phyloP scores from a whole-genome alignment of 1,140 invertebrate genomes.

The Nymphalis io region DNA sequence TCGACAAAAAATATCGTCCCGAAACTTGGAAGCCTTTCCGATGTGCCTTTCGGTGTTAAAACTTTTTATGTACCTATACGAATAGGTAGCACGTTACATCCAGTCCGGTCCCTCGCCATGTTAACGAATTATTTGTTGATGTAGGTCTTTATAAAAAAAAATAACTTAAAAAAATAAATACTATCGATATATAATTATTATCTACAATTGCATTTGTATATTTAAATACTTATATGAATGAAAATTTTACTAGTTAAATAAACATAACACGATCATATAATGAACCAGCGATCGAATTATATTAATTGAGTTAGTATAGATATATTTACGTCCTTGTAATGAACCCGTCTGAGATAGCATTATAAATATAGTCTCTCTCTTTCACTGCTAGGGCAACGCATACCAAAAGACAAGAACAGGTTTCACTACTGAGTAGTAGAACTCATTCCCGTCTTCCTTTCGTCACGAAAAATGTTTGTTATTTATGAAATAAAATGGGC shows the following conservation, averaged over 20 bases:
- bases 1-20: conserved; percentile 60
- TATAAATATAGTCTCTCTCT: conserved; percentile 55
- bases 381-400: conserved; percentile 61
- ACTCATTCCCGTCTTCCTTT: conserved; percentile 53
- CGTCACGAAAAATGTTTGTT: conserved; percentile 44
- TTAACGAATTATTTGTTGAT: conserved; percentile 56
- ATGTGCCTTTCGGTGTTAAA: conserved; percentile 20
- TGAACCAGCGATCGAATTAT: not conserved
- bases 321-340: conserved; percentile 30
- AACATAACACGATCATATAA: not conserved
- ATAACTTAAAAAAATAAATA: not conserved
- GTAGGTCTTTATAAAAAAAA: conserved; percentile 56
- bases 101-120: conserved; percentile 33
- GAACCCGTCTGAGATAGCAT: conserved; percentile 47
- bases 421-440: conserved; percentile 70
- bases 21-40: conserved; percentile 54
- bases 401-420: conserved; percentile 70
- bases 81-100: conserved; percentile 43
- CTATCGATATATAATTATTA: not conserved
- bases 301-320: conserved; percentile 4
- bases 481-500: conserved; percentile 44
- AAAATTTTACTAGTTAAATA: not conserved
- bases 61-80: conserved; percentile 54
- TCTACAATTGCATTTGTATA: too few species aligned
- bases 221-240: not conserved